Percentiles rank a stretch among this genome's conserved stretches.
Conservation (phyloP, 2,113 vertebrate genomes). For the Alectura lathami region DNA sequence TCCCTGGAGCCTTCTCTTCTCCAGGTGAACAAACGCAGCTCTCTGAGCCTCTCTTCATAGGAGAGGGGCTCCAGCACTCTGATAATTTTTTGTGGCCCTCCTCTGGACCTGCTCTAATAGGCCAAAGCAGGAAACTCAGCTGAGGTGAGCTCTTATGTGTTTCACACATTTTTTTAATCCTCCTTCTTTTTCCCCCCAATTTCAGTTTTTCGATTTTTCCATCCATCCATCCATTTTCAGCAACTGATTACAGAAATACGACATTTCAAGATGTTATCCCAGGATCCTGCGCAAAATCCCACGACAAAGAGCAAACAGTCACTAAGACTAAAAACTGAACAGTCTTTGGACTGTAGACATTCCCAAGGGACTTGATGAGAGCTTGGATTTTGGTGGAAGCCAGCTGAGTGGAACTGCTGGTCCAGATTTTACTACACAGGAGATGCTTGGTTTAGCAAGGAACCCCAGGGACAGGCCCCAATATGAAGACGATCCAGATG, state of each 20-base stretch:
- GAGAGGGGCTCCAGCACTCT: background rate
- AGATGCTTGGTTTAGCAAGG: background rate
- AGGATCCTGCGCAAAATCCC: background rate
- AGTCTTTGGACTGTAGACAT: background rate
- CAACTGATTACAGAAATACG: background rate
- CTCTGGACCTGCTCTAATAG: background rate
- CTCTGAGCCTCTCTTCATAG: background rate
- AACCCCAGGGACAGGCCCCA: background rate
- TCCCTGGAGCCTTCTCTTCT: background rate
- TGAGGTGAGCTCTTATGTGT: background rate
- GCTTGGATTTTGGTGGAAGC: background rate
- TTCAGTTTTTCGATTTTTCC: background rate
- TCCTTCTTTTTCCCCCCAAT: rapidly evolving
- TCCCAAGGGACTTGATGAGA: background rate
- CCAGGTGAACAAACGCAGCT: background rate
- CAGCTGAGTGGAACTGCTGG: background rate
- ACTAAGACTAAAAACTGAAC: background rate
- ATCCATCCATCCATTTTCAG: background rate
- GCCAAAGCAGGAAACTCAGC: background rate
- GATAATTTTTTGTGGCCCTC: background rate
- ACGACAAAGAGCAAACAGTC: background rate
- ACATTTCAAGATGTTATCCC: background rate
- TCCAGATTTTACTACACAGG: background rate
- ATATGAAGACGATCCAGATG: background rate
- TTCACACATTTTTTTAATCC: background rate